Percentiles rank a stretch among this genome's conserved stretches.
Evolutionary conservation across 2,797 vertebrate genomes (phyloP).

Genomic region (Sebastes steindachneri): DNA sequence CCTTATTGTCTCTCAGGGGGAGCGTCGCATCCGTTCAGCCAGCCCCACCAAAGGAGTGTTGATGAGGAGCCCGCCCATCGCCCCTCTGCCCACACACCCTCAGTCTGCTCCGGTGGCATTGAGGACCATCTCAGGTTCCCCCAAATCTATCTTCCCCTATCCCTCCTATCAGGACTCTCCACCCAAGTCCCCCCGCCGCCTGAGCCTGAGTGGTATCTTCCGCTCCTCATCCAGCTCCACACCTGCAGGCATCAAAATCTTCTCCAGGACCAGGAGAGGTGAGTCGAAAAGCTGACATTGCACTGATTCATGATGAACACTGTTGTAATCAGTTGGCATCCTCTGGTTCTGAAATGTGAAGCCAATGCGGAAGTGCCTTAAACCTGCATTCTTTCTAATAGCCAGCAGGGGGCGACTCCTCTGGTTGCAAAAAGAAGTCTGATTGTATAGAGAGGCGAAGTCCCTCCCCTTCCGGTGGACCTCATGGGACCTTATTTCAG

Average conservation of each 20-base stretch:
- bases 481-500: no score
- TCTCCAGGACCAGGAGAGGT: conserved; percentile 96
- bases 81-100: conserved; percentile 83
- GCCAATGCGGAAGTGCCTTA: background rate
- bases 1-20: conserved; percentile 80
- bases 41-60: conserved; percentile 88
- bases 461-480: no score
- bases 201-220: conserved; percentile 97
- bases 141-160: conserved; percentile 92
- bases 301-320: background rate
- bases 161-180: conserved; percentile 89
- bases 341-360: background rate
- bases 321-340: background rate
- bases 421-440: no score
- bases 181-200: conserved; percentile 94
- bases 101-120: conserved; percentile 86
- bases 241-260: conserved; percentile 92
- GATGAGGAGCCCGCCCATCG: conserved; percentile 78
- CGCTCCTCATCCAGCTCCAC: conserved; percentile 91
- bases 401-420: no score
- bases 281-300: conserved; percentile 65
- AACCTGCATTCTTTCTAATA: no score
- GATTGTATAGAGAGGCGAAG: no score
- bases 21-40: conserved; percentile 81
- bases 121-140: conserved; percentile 87